A percentile compares a stretch with the other conserved stretches of the same genome.
phyloP scores from a whole-genome alignment of 1,140 invertebrate species.

The Listronotus bonariensis region DNA sequence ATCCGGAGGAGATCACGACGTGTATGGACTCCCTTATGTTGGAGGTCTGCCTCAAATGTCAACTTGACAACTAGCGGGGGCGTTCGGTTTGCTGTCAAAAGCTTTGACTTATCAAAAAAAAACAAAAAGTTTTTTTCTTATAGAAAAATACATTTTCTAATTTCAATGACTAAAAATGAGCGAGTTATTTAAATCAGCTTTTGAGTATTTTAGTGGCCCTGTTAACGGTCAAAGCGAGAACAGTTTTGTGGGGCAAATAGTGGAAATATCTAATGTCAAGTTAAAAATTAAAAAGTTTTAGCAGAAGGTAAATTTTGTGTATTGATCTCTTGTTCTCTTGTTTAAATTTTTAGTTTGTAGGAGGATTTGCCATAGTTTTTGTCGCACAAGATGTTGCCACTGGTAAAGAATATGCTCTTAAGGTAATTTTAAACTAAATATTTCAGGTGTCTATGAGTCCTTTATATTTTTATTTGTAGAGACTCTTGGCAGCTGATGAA shows the following conservation, averaged over 20 bases:
- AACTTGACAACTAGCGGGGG: no score
- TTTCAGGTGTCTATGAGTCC: neutral
- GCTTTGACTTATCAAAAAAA: neutral
- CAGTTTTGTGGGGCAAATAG: constrained; percentile 87
- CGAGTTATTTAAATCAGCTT: constrained; percentile 85
- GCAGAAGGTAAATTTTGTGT: constrained; percentile 78
- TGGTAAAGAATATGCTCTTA: constrained; percentile 89
- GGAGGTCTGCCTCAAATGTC: no score
- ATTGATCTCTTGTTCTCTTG: constrained; percentile 43
- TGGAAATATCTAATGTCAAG: constrained; percentile 89
- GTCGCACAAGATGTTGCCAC: constrained; percentile 85
- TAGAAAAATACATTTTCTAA: constrained; percentile 2
- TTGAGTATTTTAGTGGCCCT: constrained; percentile 78
- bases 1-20: no score
- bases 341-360: constrained; percentile 62
- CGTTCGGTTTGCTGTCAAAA: no score
- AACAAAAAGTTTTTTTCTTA: neutral
- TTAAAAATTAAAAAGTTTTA: constrained; percentile 87
- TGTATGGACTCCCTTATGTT: no score
- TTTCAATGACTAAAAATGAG: constrained; percentile 67
- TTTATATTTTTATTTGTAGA: constrained; percentile 55
- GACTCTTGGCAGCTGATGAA: constrained; percentile 77
- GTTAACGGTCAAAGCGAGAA: constrained; percentile 68
- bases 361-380: constrained; percentile 94
- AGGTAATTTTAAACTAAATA: constrained; percentile 58